Evolutionary conservation across 2,113 vertebrate species (phyloP), one percentile per base, ranked within the genome.

Genomic region (Clarias macrocephalus): DNA sequence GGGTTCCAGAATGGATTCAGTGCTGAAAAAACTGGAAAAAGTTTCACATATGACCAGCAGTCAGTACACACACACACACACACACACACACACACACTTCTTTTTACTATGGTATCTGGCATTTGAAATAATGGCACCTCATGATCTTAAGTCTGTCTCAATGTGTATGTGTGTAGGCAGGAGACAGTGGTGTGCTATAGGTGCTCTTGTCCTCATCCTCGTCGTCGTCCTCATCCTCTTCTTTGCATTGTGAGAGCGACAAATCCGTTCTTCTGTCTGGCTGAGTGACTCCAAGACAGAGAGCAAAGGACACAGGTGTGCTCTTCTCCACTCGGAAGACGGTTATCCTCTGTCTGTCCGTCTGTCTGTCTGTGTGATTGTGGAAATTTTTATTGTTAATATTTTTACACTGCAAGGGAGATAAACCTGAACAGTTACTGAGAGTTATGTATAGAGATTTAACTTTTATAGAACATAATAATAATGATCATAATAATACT

Each of bases 11-110:
- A 95, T 96, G 95, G 95, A 97, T 81, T 94, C 95, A 0, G 95
- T 96, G 66, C 91, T 96, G 21, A 94, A 96, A 91, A 96, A 96
- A 91, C 91, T 96, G 90, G 95, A 96, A 92, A 96, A 96, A 86
- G 94, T 96, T 23, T 96, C 95, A 18, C 96, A 96, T 89, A 96
- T 96, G 95, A 95, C 95, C 15, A 96, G 92, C 88, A 96, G 95
- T 96, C 80, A 95, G 95, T 93, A 25, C 0, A 6, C 65, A 81
- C 12, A 16, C 77, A 59, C 3, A 54, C 28, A 2, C 57, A 33
- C 60, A 82, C 33, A 62, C 60, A 57, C 23, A 57, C 76, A 57
- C 76, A 79, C 11, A 57, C 15, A 28, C 21, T 56, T n/a, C 21
- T 2, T 60, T 48, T 48, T 48, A 48, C 6, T 8, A 48, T 48